phyloP scores from a whole-genome alignment of 2,113 vertebrate species.

The Sterrhoptilus dennistouni region DNA sequence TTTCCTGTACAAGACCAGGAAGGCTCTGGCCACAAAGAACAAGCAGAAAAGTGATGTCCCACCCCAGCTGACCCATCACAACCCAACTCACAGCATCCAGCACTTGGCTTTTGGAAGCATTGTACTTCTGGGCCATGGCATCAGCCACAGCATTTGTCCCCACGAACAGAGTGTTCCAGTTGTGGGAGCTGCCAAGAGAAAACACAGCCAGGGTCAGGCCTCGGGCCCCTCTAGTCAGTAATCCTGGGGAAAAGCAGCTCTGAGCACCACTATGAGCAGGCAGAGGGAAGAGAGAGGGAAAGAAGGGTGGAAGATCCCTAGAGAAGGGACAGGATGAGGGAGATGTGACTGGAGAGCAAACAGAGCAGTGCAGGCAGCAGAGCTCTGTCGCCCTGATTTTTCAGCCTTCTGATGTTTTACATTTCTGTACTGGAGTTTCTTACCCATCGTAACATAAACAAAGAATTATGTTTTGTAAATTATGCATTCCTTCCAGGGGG shows the following conservation, averaged over 20 bases:
- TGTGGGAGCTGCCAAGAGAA: constrained; percentile 83
- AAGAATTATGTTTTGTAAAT: no score
- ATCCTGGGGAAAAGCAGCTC: neutral
- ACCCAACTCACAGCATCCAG: constrained; percentile 88
- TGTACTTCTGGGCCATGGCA: constrained; percentile 92
- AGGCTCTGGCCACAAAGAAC: neutral
- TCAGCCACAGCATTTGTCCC: constrained; percentile 92
- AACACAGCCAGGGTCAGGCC: neutral
- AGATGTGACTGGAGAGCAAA: neutral
- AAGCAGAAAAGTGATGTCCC: neutral
- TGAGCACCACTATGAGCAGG: neutral
- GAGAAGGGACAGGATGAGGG: neutral
- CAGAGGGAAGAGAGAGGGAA: neutral
- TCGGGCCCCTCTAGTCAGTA: rapidly evolving
- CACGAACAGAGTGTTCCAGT: constrained; percentile 94
- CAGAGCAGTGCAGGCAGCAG: neutral
- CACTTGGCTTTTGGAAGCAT: constrained; percentile 92
- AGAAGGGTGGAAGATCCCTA: neutral
- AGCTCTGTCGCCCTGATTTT: neutral
- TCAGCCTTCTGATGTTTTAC: no score
- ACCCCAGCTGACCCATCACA: neutral
- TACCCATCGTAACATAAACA: no score
- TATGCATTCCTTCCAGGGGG: no score
- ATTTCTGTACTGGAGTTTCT: no score
- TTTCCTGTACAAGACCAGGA: neutral